Conservation (phyloP, 2,888 invertebrate species). For the Brachypalpus laphriformis region DNA sequence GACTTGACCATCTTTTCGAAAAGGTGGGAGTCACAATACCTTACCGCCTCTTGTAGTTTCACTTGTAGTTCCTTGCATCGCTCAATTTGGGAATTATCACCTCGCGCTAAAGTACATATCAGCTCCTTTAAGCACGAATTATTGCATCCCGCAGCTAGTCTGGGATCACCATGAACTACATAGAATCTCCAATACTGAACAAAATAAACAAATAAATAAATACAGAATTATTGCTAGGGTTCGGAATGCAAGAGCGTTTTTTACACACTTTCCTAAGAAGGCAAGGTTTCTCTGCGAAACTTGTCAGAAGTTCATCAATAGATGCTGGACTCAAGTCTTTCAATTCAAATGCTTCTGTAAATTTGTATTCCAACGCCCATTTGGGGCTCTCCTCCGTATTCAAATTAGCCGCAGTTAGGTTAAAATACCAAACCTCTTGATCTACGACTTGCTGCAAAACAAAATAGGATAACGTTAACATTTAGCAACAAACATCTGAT, state of each 20-base stretch:
- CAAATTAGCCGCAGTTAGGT: slow-evolving; percentile 89
- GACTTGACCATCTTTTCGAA: too few species aligned
- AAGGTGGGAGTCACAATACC: slow-evolving; percentile 46
- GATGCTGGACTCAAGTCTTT: slow-evolving; percentile 86
- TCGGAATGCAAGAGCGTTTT: not conserved
- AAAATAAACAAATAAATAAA: not conserved
- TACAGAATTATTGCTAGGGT: too few species aligned
- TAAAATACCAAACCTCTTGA: slow-evolving; percentile 89
- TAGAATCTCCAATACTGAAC: slow-evolving; percentile 77
- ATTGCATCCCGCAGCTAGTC: slow-evolving; percentile 77
- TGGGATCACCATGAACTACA: slow-evolving; percentile 78
- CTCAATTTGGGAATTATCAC: slow-evolving; percentile 76
- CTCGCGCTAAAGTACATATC: slow-evolving; percentile 78
- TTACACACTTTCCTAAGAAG: slow-evolving; percentile 77
- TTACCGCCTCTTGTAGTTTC: slow-evolving; percentile 76
- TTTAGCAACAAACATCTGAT: not conserved
- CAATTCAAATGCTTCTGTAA: slow-evolving; percentile 87
- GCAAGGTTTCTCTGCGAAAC: slow-evolving; percentile 83
- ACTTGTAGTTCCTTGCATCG: slow-evolving; percentile 77
- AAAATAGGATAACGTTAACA: not conserved
- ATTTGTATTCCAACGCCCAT: slow-evolving; percentile 91
- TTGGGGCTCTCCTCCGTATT: slow-evolving; percentile 84
- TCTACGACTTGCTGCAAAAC: slow-evolving; percentile 86
- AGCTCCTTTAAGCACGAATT: slow-evolving; percentile 76
- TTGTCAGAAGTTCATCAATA: slow-evolving; percentile 85